A percentile compares a stretch with the other conserved stretches of the same genome.
These are phyloP conservation scores for Phocides pigmalion DNA, from an alignment of 1,140 invertebrate genomes.

Conservation along the genomic window DNA sequence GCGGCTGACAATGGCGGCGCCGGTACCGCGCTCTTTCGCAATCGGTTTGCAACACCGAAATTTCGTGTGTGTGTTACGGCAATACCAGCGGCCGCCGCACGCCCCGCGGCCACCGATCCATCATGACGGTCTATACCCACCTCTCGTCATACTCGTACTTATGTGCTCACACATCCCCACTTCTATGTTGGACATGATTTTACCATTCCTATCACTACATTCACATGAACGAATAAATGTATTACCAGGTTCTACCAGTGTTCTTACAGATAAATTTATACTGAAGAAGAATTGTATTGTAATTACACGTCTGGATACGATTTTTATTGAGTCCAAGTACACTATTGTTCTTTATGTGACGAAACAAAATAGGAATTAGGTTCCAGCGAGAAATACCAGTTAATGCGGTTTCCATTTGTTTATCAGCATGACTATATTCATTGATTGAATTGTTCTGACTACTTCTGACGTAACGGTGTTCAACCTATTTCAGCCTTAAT, in stretches of 20 bases:
- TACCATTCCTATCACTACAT: not conserved
- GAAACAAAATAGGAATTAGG: not conserved
- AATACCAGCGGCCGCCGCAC: constrained; percentile 39
- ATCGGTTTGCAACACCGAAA: constrained; percentile 75
- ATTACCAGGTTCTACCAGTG: no score
- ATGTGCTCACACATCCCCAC: constrained; percentile 6
- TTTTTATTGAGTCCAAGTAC: not conserved
- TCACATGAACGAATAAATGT: no score
- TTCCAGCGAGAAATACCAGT: not conserved
- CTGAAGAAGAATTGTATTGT: no score
- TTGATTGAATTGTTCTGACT: constrained; percentile 15
- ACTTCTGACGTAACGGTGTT: constrained; percentile 14
- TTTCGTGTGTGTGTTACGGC: constrained; percentile 74
- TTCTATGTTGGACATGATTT: not conserved
- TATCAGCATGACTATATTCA: constrained; percentile 15
- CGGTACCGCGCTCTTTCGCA: constrained; percentile 64
- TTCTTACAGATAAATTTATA: no score
- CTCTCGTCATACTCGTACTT: constrained; percentile 3
- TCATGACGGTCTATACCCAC: constrained; percentile 13
- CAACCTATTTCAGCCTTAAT: not conserved
- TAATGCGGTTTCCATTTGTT: constrained; percentile 20
- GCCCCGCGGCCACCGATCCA: constrained; percentile 16
- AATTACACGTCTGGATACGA: no score
- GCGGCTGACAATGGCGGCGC: constrained; percentile 68
- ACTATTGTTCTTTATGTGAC: constrained; percentile 12